Base-by-base conservation (phyloP, 2,113 vertebrate species). In the Cromileptes altivelis region DNA sequence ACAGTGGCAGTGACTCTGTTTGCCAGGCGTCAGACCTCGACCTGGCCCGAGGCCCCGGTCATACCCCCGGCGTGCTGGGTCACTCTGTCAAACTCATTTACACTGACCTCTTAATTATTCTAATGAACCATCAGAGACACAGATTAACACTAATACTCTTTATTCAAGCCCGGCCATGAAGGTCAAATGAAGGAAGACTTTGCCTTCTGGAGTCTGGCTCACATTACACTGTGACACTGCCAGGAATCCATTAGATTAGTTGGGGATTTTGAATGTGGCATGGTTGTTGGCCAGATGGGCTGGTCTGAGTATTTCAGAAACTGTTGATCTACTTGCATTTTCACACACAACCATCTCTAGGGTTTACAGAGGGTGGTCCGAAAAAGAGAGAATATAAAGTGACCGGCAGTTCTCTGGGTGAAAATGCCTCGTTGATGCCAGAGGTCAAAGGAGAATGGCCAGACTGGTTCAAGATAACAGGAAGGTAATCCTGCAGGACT, bases 61-160 rank as follows among this genome's bases (percentile, higher is more conserved):
- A 57, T 86, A 49, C 77, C 53, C 76, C 52, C 6, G 1, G 49
- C 62, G 13, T 6, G 62, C 76, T 12, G 11, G 49, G 80, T 63
- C 80, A 69, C 49, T 40, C 85, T 77, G 86, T 89, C 86, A 85
- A 60, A 64, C 70, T 75, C 27, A 62, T 88, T 91, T 76, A 88
- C 72, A 68, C 84, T 85, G 85, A 89, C 72, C 78, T 69, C 65
- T 70, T 90, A 87, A 92, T 89, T 85, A 75, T 55, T 49, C 37
- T 88, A 88, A 92, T 86, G 84, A 89, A 71, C 73, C 62, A 73
- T 69, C 78, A 53, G 47, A 69, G 12, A 53, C 84, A 74, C 70
- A 89, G 52, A 88, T 80, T 85, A 80, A 56, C 75, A 81, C 37
- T 18, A 42, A 70, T 45, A 62, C 71, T 70, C 47, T 76, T 87